Percentiles rank a stretch among this genome's conserved stretches.
Conservation (phyloP, 2,113 vertebrate genomes). For the Megaptera novaeangliae region DNA sequence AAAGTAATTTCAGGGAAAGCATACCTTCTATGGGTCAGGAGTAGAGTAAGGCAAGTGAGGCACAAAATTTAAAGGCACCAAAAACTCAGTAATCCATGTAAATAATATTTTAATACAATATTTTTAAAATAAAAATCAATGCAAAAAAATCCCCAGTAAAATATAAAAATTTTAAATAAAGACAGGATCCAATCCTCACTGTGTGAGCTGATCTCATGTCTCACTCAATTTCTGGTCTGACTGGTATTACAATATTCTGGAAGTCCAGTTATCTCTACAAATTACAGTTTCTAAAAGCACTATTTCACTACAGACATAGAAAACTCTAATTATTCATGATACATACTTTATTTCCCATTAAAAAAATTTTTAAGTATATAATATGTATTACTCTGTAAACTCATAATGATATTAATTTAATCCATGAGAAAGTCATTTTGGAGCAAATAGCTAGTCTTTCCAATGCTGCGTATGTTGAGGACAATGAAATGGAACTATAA, state of each 20-base stretch:
- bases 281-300: not conserved
- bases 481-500: not conserved
- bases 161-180: not conserved
- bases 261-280: not conserved
- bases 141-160: not conserved
- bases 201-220: accelerated
- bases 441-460: not conserved
- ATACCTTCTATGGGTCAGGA: not conserved
- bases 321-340: not conserved
- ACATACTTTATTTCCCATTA: not conserved
- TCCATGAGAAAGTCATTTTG: not conserved
- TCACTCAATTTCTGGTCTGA: not conserved
- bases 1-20: not conserved
- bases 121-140: not conserved
- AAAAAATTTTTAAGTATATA: not conserved
- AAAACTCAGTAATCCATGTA: not conserved
- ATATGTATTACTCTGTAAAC: not conserved
- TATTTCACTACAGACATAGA: not conserved
- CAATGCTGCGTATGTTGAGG: not conserved
- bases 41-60: not conserved
- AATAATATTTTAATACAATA: not conserved
- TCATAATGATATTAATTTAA: not conserved
- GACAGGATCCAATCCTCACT: not conserved
- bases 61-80: not conserved
- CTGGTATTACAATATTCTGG: accelerated